A percentile compares a stretch with the other conserved stretches of the same genome.
phyloP scores from a whole-genome alignment of 2,888 invertebrate species.

The Ctenicera cuprea region DNA sequence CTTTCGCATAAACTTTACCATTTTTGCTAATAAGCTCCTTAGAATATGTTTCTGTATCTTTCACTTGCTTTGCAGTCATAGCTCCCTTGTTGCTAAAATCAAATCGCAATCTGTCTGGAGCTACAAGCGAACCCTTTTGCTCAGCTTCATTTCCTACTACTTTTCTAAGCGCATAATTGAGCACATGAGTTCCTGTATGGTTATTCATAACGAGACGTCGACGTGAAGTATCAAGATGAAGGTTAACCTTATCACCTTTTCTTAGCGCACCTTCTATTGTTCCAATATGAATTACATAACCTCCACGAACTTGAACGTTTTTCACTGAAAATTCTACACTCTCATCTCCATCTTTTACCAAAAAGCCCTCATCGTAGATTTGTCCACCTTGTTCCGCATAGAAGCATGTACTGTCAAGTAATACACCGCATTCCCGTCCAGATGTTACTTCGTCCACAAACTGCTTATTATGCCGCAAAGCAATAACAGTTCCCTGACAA shows the following conservation, averaged over 20 bases:
- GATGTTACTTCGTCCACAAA: slow-evolving; percentile 90
- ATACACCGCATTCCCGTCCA: slow-evolving; percentile 93
- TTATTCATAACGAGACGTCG: slow-evolving; percentile 98
- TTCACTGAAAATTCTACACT: slow-evolving; percentile 93
- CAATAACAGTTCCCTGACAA: slow-evolving; percentile 86
- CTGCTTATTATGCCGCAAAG: slow-evolving; percentile 85
- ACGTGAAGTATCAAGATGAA: slow-evolving; percentile 89
- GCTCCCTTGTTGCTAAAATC: slow-evolving; percentile 98
- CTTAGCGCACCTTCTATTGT: slow-evolving; percentile 88
- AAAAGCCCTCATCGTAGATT: slow-evolving; percentile 95
- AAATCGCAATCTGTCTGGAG: slow-evolving; percentile 96
- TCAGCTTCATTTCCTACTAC: slow-evolving; percentile 94
- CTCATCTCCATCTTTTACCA: slow-evolving; percentile 89
- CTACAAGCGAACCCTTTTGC: slow-evolving; percentile 97
- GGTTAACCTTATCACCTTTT: slow-evolving; percentile 89
- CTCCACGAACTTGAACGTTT: slow-evolving; percentile 95
- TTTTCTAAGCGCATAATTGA: slow-evolving; percentile 94
- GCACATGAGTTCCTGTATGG: slow-evolving; percentile 97
- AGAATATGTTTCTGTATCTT: slow-evolving; percentile 87
- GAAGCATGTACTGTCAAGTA: slow-evolving; percentile 94
- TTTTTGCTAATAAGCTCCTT: slow-evolving; percentile 85
- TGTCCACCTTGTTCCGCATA: slow-evolving; percentile 99
- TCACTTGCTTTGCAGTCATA: slow-evolving; percentile 91
- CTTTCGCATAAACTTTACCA: slow-evolving; percentile 90
- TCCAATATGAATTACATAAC: slow-evolving; percentile 96